A percentile compares a stretch with the other conserved stretches of the same genome.
Conservation (phyloP, 2,888 invertebrate species). For the Scotopteryx bipunctaria region DNA sequence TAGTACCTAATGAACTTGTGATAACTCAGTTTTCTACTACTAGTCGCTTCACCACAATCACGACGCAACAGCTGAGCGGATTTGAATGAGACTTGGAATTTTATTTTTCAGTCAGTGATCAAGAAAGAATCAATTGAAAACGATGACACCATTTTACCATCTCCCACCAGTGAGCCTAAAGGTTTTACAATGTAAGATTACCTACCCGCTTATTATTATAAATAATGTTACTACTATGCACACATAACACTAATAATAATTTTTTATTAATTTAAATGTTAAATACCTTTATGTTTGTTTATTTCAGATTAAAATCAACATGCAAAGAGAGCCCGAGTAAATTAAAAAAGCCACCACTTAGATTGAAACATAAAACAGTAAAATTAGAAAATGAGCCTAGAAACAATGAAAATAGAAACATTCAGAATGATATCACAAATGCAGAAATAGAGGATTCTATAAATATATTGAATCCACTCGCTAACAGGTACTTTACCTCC, state of each 20-base stretch:
- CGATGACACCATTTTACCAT: conserved; percentile 73
- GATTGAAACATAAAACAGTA: conserved; percentile 39
- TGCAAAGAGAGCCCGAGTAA: conserved; percentile 53
- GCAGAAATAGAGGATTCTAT: conserved; percentile 53
- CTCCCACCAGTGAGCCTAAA: conserved; percentile 65
- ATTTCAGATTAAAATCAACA: conserved; percentile 50
- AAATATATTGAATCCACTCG: conserved; percentile 51
- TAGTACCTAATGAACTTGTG: too few relatives aligned
- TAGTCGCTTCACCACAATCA: too few relatives aligned
- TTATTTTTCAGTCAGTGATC: conserved; percentile 54
- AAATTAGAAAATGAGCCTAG: conserved; percentile 42
- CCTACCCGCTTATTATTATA: conserved; percentile 11
- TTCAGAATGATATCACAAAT: conserved; percentile 23
- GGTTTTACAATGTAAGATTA: conserved; percentile 49
- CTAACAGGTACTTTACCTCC: conserved; percentile 48
- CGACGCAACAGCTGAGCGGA: too few relatives aligned
- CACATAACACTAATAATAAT: too few relatives aligned
- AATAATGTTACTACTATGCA: too few relatives aligned
- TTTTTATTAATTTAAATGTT: too few relatives aligned
- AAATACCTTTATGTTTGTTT: too few relatives aligned
- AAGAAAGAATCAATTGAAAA: conserved; percentile 68
- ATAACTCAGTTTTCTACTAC: too few relatives aligned
- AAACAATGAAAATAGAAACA: conserved; percentile 25
- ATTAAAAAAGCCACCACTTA: conserved; percentile 52
- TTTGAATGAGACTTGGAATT: too few relatives aligned